These are phyloP conservation scores for Acipenser oxyrinchus DNA, from an alignment of 2,797 vertebrate species.

Conservation along the genomic window DNA sequence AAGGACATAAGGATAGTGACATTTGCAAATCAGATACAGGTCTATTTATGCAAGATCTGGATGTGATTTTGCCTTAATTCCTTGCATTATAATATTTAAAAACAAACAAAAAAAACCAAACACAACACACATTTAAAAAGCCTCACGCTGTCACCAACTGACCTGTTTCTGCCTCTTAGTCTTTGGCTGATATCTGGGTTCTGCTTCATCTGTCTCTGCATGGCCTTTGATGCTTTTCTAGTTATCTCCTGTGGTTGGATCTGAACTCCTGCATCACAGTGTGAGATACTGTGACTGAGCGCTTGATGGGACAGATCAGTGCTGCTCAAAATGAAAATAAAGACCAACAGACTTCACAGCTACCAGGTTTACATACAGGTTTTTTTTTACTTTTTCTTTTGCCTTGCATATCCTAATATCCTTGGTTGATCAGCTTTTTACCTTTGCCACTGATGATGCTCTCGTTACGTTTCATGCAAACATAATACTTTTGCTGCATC, in stretches of 20 bases:
- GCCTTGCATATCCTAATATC: no score
- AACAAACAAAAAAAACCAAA: neutral
- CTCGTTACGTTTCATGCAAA: neutral
- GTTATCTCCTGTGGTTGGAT: neutral
- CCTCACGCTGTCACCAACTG: conserved; percentile 43
- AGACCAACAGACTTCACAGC: neutral
- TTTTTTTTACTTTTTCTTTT: no score
- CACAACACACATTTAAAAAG: neutral
- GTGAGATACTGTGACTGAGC: no score
- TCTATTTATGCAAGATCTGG: no score
- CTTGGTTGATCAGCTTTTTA: no score
- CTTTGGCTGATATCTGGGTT: no score
- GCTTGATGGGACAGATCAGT: no score
- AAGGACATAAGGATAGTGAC: neutral
- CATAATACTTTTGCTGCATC: neutral
- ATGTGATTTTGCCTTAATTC: no score
- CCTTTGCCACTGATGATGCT: no score
- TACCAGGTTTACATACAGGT: neutral
- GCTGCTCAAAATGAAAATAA: conserved; percentile 13
- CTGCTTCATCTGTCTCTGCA: conserved; percentile 40
- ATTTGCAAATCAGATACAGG: no score
- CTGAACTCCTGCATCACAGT: no score
- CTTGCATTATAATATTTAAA: no score
- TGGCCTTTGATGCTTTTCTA: conserved; percentile 32
- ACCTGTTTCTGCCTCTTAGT: conserved; percentile 23